Evolutionary conservation across 2,797 vertebrate genomes (phyloP), one percentile per base, ranked within the genome.

Genomic region (Eptatretus atami): DNA sequence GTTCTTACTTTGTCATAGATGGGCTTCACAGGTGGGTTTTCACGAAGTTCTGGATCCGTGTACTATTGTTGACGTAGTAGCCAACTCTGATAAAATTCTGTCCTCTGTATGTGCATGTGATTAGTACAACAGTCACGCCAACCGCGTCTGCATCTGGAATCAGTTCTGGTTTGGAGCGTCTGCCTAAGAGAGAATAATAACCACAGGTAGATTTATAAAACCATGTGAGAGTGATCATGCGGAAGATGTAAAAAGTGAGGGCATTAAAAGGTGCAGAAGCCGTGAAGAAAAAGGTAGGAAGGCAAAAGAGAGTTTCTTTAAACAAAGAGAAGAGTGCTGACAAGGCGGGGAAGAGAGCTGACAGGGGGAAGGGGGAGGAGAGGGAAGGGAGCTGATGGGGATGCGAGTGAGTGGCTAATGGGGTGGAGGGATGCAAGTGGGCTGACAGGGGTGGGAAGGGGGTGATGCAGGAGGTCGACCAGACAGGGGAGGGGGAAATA

Each of bases 31-130:
- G 85, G 85, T 3, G 84, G 85, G 75, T 84, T 85, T 71, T 88
- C 83, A 54, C 81, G 78, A 52, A 86, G 78, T 66, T 88, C 84
- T 0, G 80, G 78, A 52, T 79, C 80, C 2, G 79, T 80, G 71
- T 92, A 92, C 72, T 92, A 31, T 88, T 92, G 76, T 87, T 88
- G 65, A 92, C 84, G 10, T 88, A 88, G 70, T 88, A 92, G 54
- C 85, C 85, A 6, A 92, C 84, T 13, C 85, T 80, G 67, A 88
- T 87, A 69, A 69, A 92, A 92, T 71, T 92, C 85, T 88, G 84
- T 52, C 79, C 80, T 4, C 80, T 78, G 70, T 88, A 92, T 1
- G 84, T 88, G 71, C 85, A 92, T 64, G 84, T 92, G 65, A 92
- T 85, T 14, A 92, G 78, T 66, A 82, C 82, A 10, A 92, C 84